A percentile compares a stretch with the other conserved stretches of the same genome.
These are phyloP conservation scores for Empidonax traillii DNA, from an alignment of 2,113 vertebrate genomes.

Conservation along the genomic window DNA sequence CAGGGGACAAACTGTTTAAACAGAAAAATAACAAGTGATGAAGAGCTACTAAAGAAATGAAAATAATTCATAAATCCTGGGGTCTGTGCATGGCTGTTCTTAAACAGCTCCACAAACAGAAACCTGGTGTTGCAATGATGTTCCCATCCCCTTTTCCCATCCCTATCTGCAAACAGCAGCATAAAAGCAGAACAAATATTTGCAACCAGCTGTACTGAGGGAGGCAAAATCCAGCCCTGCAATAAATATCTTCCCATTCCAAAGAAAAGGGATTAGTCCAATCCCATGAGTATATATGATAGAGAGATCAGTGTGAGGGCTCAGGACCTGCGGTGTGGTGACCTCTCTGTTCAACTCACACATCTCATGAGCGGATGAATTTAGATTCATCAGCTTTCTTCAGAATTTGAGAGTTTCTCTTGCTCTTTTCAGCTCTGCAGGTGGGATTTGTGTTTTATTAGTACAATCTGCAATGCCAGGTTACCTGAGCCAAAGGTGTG, in stretches of 20 bases:
- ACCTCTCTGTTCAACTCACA: neutral
- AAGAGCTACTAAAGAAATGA: neutral
- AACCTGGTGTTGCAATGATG: neutral
- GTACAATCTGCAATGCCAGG: neutral
- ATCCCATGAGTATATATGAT: neutral
- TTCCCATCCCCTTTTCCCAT: neutral
- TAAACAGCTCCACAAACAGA: neutral
- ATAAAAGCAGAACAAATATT: neutral
- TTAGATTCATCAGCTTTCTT: neutral
- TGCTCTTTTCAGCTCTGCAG: neutral
- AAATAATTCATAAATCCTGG: constrained; percentile 33
- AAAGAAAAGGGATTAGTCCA: neutral
- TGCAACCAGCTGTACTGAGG: neutral
- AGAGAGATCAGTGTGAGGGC: neutral
- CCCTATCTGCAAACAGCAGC: neutral
- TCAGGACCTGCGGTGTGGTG: neutral
- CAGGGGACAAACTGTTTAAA: constrained; percentile 41
- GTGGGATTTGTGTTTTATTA: neutral
- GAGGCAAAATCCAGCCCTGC: neutral
- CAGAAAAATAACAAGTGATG: neutral
- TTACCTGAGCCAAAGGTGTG: neutral
- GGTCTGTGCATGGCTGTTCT: neutral
- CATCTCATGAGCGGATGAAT: neutral
- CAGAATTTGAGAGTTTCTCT: neutral
- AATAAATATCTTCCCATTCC: neutral